Conservation (phyloP, 2,113 vertebrate genomes). For the Daboia siamensis region DNA sequence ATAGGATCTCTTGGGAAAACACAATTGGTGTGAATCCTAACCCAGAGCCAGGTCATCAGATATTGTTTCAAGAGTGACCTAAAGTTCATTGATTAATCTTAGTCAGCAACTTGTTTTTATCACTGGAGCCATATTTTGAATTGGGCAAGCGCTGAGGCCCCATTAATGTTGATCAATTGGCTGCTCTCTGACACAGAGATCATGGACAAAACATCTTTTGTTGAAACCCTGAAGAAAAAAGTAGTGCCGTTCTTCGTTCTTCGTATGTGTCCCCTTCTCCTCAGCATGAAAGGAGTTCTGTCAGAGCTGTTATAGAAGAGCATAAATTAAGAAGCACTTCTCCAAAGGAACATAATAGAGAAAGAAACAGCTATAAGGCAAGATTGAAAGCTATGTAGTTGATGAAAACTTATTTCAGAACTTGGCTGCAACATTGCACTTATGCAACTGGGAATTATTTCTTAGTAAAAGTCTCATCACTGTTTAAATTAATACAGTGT, state of each 20-base stretch:
- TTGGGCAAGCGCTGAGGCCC: background rate
- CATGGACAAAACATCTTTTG: background rate
- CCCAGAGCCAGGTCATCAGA: background rate
- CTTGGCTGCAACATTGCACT: background rate
- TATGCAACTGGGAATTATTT: background rate
- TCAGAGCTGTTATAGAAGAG: background rate
- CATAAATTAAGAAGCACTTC: background rate
- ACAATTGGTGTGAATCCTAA: background rate
- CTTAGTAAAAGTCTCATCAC: background rate
- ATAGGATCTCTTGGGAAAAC: background rate
- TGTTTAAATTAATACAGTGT: background rate
- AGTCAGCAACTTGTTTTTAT: background rate
- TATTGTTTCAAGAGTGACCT: background rate
- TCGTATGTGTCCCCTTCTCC: background rate
- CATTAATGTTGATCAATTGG: background rate
- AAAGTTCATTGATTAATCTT: background rate
- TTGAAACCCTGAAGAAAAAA: background rate
- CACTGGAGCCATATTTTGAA: background rate
- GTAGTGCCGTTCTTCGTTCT: background rate
- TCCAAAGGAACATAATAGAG: background rate
- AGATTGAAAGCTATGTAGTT: background rate
- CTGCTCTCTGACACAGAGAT: background rate
- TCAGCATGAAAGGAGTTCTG: background rate
- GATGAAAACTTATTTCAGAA: background rate
- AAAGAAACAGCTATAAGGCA: background rate